phyloP scores from a whole-genome alignment of 1,140 invertebrate species.

The Meloidogyne chitwoodi region DNA sequence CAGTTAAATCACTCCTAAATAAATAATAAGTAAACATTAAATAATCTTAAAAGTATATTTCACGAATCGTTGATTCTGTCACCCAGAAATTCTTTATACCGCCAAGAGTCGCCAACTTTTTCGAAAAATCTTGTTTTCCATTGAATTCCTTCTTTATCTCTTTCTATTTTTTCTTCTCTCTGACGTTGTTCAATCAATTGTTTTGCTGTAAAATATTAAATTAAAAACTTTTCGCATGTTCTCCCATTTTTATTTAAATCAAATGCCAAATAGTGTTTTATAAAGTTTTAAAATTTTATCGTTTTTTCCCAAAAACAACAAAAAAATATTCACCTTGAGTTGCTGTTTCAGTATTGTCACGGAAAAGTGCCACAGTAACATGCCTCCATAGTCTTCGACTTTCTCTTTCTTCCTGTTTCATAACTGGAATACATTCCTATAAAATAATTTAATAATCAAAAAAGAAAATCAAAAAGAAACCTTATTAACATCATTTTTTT shows the following conservation, averaged over 20 bases:
- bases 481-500: conserved; percentile 79
- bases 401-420: conserved; percentile 52
- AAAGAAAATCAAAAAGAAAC: conserved; percentile 11
- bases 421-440: conserved; percentile 49
- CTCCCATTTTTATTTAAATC: too few relatives aligned
- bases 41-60: background rate
- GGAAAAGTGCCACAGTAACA: conserved; percentile 82
- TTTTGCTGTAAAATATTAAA: conserved; percentile 66
- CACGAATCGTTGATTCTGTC: background rate
- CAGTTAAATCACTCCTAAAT: background rate
- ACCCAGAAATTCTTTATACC: conserved; percentile 12
- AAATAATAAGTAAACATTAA: background rate
- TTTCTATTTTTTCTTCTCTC: conserved; percentile 69
- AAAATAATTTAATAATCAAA: background rate
- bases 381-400: conserved; percentile 80
- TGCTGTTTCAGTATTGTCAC: conserved; percentile 83
- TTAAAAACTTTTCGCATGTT: background rate
- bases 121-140: conserved; percentile 4
- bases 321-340: too few relatives aligned
- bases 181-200: conserved; percentile 86
- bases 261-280: too few relatives aligned
- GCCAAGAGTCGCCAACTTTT: conserved; percentile 6
- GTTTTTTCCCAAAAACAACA: too few relatives aligned
- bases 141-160: background rate
- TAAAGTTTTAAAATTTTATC: too few relatives aligned